Conservation (phyloP, 2,797 vertebrate genomes). For the Fistularia tabacaria region DNA sequence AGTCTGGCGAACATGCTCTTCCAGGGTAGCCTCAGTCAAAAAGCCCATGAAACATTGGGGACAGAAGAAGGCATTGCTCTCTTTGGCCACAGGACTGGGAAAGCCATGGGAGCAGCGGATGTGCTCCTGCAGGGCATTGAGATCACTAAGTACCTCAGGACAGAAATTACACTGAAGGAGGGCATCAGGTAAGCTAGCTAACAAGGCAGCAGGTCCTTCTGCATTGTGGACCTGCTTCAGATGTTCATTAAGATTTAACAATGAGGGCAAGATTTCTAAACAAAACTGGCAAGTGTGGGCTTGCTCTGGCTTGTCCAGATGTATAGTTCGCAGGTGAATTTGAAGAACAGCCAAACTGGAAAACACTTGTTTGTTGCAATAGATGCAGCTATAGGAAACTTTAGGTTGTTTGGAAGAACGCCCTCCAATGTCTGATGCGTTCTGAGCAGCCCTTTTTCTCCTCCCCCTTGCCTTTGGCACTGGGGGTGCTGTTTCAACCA, state of each 20-base stretch:
- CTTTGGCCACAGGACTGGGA: slow-evolving; percentile 90
- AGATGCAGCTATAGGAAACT: slow-evolving; percentile 94
- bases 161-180: slow-evolving; percentile 99
- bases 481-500: slow-evolving; percentile 88
- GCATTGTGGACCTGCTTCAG: slow-evolving; percentile 94
- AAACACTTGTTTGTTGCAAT: slow-evolving; percentile 97
- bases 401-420: slow-evolving; percentile 90
- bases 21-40: slow-evolving; percentile 94
- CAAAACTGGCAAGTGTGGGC: slow-evolving; percentile 98
- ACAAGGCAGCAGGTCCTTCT: slow-evolving; percentile 83
- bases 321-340: slow-evolving; percentile 97
- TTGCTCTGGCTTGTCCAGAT: slow-evolving; percentile 96
- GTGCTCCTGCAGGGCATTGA: slow-evolving; percentile 96
- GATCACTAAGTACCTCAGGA: slow-evolving; percentile 90
- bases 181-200: slow-evolving; percentile 86
- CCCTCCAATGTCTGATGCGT: slow-evolving; percentile 82
- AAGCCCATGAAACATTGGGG: slow-evolving; percentile 99
- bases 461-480: slow-evolving; percentile 87
- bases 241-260: slow-evolving; percentile 96
- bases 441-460: slow-evolving; percentile 89
- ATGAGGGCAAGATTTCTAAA: slow-evolving; percentile 93
- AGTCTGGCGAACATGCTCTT: slow-evolving; percentile 96
- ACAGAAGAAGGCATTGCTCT: slow-evolving; percentile 98
- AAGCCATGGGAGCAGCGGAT: slow-evolving; percentile 96
- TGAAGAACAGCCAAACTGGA: slow-evolving; percentile 95